phyloP scores from a whole-genome alignment of 2,113 vertebrate species.

The Dicrurus megarhynchus region DNA sequence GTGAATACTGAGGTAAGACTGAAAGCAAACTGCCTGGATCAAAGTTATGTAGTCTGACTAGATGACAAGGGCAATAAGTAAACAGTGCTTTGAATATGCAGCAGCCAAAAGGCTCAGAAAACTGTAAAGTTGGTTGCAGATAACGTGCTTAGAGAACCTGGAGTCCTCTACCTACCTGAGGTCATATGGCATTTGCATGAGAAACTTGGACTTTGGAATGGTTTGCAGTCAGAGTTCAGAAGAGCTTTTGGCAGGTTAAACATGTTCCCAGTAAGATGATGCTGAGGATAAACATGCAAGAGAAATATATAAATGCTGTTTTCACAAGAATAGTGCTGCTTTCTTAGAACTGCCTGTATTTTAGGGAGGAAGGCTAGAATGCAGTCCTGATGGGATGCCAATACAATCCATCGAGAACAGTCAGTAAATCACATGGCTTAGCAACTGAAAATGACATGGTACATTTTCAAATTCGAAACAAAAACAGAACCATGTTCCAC shows the following conservation, averaged over 20 bases:
- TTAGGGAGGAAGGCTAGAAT: background rate
- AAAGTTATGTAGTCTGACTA: background rate
- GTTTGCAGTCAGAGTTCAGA: background rate
- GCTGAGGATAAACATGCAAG: background rate
- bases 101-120: background rate
- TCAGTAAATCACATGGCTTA: background rate
- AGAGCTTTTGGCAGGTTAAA: background rate
- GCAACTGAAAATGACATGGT: background rate
- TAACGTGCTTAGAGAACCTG: background rate
- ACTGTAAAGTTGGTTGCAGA: background rate
- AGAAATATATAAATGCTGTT: background rate
- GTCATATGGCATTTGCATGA: background rate
- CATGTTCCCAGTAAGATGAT: constrained; percentile 13
- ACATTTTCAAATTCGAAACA: background rate
- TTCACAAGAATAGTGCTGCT: background rate
- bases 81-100: background rate
- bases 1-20: constrained; percentile 41
- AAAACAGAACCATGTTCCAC: background rate
- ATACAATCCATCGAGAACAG: background rate
- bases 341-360: constrained; percentile 21
- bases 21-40: background rate
- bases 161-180: background rate
- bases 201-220: background rate
- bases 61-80: background rate
- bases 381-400: background rate